Evolutionary conservation across 2,113 vertebrate genomes (phyloP), one percentile per base, ranked within the genome.

Genomic region (Malurus melanocephalus): DNA sequence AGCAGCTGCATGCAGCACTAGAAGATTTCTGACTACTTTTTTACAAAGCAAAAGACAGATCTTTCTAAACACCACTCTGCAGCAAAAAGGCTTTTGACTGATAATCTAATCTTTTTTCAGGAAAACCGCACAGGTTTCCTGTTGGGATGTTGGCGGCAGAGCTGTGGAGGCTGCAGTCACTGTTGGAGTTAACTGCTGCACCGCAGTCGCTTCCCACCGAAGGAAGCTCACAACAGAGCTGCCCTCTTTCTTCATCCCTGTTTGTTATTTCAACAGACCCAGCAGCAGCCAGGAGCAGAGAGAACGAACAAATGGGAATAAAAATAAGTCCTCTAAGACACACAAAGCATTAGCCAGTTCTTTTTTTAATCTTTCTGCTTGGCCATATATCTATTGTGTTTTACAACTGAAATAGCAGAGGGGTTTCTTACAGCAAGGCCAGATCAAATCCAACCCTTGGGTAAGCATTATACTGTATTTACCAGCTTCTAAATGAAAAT

Each of bases 221-320:
- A 80, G 78, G 59, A 57, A 65, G 35, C 78, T 79, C 78, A 60
- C 16, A 9, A 24, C 78, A 80, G 85, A 56, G 68, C 93, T 87
- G 89, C 65, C 88, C 74, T 84, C 91, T 91, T 92, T 88, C 89
- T 69, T 81, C 89, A 87, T 48, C 62, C 57, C 65, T 83, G 72
- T 72, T 91, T 94, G 89, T 80, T 94, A 55, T 94, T 95, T 89
- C 90, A 85, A 51, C 92, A 94, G 84, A 69, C 66, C 67, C 71
- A 76, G 80, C 10, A 3, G 92, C 84, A 92, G 81, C 87, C 93
- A 93, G 42, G 51, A 87, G 84, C 18, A 23, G 53, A 77, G 49
- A 69, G 62, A 87, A 90, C 2, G 56, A 90, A 82, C 60, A 90
- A 94, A 84, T 38, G 80, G 71, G 89, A 93, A 80, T 91, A 84